Percentiles rank a stretch among this genome's conserved stretches.
phyloP scores from a whole-genome alignment of 2,888 invertebrate species.

The Cryptus armator region DNA sequence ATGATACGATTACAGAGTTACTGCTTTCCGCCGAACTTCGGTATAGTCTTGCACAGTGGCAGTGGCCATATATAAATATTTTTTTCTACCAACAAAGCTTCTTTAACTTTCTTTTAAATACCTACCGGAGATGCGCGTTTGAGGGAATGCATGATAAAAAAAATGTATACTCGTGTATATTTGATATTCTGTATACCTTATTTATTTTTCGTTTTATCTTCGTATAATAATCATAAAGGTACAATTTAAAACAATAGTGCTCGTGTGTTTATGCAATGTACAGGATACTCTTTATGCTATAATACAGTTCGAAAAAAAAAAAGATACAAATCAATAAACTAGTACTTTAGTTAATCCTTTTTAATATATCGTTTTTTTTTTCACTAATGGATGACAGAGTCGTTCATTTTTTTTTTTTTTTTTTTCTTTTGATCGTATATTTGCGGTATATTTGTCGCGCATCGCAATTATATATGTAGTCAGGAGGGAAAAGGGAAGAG shows the following conservation, averaged over 20 bases:
- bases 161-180: conserved; percentile 79
- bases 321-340: conserved; percentile 83
- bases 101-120: background rate
- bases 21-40: background rate
- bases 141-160: background rate
- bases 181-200: conserved; percentile 84
- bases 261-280: conserved; percentile 84
- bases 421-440: conserved; percentile 73
- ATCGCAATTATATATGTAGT: conserved; percentile 64
- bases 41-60: background rate
- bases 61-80: background rate
- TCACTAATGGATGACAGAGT: conserved; percentile 81
- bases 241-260: conserved; percentile 85
- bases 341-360: conserved; percentile 81
- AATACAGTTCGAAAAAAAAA: conserved; percentile 84
- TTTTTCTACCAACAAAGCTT: background rate
- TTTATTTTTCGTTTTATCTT: conserved; percentile 84
- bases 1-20: background rate
- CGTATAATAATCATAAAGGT: conserved; percentile 84
- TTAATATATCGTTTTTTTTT: conserved; percentile 80
- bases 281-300: conserved; percentile 84
- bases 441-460: conserved; percentile 67
- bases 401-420: conserved; percentile 58
- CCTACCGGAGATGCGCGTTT: background rate
- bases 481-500: conserved; percentile 51